Percentiles rank a stretch among this genome's conserved stretches.
These are phyloP conservation scores for Halcyon smyrnensis DNA, from an alignment of 2,797 vertebrate species.

Conservation along the genomic window DNA sequence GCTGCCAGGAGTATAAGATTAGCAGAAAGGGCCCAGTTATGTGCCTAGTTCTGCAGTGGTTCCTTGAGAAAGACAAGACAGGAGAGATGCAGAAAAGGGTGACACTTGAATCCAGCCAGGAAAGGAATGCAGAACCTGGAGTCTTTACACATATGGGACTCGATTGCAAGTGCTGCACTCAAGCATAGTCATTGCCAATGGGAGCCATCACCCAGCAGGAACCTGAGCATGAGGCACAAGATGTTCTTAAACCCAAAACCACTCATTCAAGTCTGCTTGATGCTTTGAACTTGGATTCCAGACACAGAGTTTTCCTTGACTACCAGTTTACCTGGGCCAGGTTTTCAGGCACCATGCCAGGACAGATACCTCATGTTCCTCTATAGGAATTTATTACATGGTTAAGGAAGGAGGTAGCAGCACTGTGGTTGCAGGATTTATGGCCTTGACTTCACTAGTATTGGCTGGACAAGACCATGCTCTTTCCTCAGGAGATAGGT, in stretches of 20 bases:
- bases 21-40: background rate
- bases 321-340: background rate
- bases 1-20: background rate
- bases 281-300: background rate
- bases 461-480: background rate
- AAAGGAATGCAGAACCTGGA: background rate
- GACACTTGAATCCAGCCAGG: background rate
- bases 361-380: fast-evolving
- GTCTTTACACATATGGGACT: background rate
- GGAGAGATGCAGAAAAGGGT: background rate
- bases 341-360: background rate
- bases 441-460: background rate
- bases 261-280: background rate
- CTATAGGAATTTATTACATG: background rate
- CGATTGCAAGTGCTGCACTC: background rate
- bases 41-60: background rate
- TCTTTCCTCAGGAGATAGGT: background rate
- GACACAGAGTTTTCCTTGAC: background rate
- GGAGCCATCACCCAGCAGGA: background rate
- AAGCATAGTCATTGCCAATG: background rate
- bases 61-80: background rate
- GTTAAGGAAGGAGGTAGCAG: background rate
- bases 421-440: background rate
- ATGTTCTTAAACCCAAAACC: background rate
- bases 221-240: background rate